These are phyloP conservation scores for Alosa sapidissima DNA, from an alignment of 2,797 vertebrate species.

Conservation along the genomic window DNA sequence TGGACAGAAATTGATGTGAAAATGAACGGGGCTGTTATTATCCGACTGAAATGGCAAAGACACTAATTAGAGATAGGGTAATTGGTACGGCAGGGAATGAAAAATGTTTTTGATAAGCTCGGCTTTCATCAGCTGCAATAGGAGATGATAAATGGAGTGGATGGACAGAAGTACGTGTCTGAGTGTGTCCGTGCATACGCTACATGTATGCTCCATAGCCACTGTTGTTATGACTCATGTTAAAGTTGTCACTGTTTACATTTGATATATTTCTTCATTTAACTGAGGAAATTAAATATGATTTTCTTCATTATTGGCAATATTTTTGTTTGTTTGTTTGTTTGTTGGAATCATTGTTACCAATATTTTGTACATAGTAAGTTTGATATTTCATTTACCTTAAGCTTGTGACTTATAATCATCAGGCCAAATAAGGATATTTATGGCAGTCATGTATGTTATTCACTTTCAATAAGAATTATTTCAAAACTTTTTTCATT, in stretches of 20 bases:
- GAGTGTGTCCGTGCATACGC: not conserved
- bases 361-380: not conserved
- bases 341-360: not conserved
- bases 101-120: not conserved
- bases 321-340: not conserved
- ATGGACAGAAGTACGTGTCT: not conserved
- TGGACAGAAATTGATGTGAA: not conserved
- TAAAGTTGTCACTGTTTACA: not conserved
- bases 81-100: not conserved
- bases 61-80: not conserved
- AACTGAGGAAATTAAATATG: not conserved
- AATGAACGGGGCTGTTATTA: not conserved
- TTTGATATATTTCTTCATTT: not conserved
- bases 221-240: not conserved
- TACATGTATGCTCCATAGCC: not conserved
- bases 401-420: not conserved
- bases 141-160: not conserved
- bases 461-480: not conserved
- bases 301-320: not conserved
- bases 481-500: not conserved
- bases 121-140: not conserved
- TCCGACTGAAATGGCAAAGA: not conserved
- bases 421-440: not conserved
- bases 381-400: not conserved
- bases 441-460: not conserved